phyloP scores from a whole-genome alignment of 2,113 vertebrate species.

The Nycticebus coucang region DNA sequence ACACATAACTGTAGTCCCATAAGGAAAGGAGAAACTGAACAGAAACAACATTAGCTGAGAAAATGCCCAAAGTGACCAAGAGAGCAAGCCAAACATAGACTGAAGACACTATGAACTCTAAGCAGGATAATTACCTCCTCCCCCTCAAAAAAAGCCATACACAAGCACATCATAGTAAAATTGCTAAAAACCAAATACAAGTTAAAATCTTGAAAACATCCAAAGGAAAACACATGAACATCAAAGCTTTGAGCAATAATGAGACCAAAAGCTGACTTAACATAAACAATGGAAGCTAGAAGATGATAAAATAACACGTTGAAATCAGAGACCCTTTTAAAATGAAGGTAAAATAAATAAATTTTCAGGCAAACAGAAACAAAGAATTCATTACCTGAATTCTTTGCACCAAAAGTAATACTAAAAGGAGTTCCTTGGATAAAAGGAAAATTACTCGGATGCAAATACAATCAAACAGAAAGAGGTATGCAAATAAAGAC shows the following conservation, averaged over 20 bases:
- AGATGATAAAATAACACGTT: not conserved
- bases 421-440: not conserved
- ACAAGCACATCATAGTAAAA: not conserved
- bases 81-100: not conserved
- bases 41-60: not conserved
- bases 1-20: not conserved
- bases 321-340: not conserved
- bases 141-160: not conserved
- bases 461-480: not conserved
- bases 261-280: constrained; percentile 9
- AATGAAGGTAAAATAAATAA: constrained; percentile 21
- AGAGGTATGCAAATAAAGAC: not conserved
- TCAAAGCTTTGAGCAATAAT: not conserved
- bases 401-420: not conserved
- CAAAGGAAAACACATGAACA: not conserved
- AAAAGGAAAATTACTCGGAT: not conserved
- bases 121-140: not conserved
- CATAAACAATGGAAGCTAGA: not conserved
- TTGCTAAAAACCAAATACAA: not conserved
- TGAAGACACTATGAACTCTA: not conserved
- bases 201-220: not conserved
- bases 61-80: constrained; percentile 28
- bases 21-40: not conserved
- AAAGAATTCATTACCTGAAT: constrained; percentile 11
- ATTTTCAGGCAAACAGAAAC: constrained; percentile 10